Evolutionary conservation across 2,113 vertebrate genomes (phyloP).

Genomic region (Gila orcuttii): DNA sequence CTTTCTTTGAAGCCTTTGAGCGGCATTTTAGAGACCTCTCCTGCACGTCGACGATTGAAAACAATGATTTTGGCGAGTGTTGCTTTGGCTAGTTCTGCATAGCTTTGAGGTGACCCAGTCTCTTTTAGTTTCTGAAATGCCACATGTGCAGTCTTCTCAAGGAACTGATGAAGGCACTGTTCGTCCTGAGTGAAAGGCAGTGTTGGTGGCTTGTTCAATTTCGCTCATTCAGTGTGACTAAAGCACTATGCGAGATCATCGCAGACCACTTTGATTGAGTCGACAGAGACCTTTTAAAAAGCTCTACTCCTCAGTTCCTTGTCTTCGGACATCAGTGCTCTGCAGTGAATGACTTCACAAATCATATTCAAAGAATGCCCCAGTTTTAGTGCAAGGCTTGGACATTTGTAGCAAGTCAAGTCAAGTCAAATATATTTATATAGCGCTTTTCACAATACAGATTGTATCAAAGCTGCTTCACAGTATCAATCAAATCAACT

Average conservation of each 20-base stretch:
- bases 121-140: slow-evolving; percentile 31
- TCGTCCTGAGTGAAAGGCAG: slow-evolving; percentile 41
- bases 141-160: background rate
- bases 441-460: too few relatives aligned
- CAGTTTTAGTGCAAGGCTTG: slow-evolving; percentile 49
- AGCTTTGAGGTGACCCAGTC: slow-evolving; percentile 19
- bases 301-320: too few relatives aligned
- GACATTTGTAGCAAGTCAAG: slow-evolving; percentile 40
- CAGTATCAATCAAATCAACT: too few relatives aligned
- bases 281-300: too few relatives aligned
- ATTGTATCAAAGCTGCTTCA: too few relatives aligned
- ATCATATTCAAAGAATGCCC: slow-evolving; percentile 51
- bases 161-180: slow-evolving; percentile 3
- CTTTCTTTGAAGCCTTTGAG: slow-evolving; percentile 54
- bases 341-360: slow-evolving; percentile 52
- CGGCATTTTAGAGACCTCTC: slow-evolving; percentile 38
- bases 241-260: background rate
- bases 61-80: slow-evolving; percentile 20
- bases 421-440: too few relatives aligned
- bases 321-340: slow-evolving; percentile 39
- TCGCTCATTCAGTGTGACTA: background rate
- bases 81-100: slow-evolving; percentile 14
- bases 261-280: background rate
- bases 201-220: background rate
- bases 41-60: slow-evolving; percentile 48